phyloP scores from a whole-genome alignment of 2,888 invertebrate genomes.

The Agrochola circellaris region DNA sequence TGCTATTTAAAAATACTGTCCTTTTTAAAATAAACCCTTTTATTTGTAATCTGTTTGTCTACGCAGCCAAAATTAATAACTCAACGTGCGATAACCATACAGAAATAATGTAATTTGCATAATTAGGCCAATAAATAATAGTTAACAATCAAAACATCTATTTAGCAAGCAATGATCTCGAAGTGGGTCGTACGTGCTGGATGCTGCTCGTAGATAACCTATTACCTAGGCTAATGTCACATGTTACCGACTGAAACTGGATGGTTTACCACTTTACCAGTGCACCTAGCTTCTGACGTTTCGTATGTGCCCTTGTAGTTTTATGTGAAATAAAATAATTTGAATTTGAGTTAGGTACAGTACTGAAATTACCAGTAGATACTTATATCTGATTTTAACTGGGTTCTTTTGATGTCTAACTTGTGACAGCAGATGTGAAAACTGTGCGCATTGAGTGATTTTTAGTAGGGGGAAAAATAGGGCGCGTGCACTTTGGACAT shows the following conservation, averaged over 20 bases:
- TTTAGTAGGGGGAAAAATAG: no score
- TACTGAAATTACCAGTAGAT: conserved; percentile 17
- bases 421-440: no score
- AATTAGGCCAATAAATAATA: conserved; percentile 25
- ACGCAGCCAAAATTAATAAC: conserved; percentile 4
- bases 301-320: no score
- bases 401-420: background rate
- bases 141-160: conserved; percentile 38
- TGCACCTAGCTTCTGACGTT: no score
- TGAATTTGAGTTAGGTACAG: no score
- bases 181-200: conserved; percentile 45
- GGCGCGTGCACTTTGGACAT: no score
- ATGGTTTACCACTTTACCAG: background rate
- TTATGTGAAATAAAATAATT: no score
- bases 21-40: background rate
- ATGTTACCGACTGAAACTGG: conserved; percentile 41
- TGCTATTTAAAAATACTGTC: background rate
- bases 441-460: no score
- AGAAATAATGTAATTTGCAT: conserved; percentile 12
- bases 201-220: conserved; percentile 41
- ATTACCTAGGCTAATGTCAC: conserved; percentile 21
- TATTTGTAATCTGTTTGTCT: background rate
- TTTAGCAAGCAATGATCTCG: conserved; percentile 37
- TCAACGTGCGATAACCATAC: background rate
- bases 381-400: background rate